Conservation (phyloP, 2,797 vertebrate genomes). For the Capromys pilorides region DNA sequence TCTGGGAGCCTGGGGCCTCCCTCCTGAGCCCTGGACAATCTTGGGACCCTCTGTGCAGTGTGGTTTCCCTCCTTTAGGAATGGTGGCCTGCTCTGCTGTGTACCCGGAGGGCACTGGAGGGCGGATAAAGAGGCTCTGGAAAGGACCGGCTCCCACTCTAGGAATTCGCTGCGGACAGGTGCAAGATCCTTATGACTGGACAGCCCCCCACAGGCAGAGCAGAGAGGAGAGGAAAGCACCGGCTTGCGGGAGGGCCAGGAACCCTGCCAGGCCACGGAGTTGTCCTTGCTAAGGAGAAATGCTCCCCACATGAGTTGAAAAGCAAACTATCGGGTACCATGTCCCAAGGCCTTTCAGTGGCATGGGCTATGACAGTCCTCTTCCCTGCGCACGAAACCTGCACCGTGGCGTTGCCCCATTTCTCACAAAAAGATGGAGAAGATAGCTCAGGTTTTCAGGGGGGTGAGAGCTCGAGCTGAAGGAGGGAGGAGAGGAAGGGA, state of each 20-base stretch:
- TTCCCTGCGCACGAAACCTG: background rate
- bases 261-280: background rate
- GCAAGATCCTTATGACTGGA: background rate
- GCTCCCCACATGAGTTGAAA: background rate
- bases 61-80: background rate
- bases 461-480: background rate
- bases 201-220: conserved; percentile 50
- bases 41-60: background rate
- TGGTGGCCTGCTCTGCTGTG: background rate
- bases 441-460: background rate
- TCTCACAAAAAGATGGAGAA: background rate
- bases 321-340: background rate
- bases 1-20: background rate
- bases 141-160: conserved; percentile 21
- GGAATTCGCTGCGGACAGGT: conserved; percentile 25
- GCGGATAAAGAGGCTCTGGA: conserved; percentile 26
- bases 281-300: conserved; percentile 50
- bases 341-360: background rate
- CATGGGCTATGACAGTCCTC: background rate
- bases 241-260: conserved; percentile 39
- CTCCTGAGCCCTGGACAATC: background rate
- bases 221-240: conserved; percentile 46
- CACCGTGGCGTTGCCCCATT: rapidly evolving
- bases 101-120: background rate
- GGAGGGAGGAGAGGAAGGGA: background rate